These are phyloP conservation scores for Choloepus didactylus DNA, from an alignment of 2,797 vertebrate genomes.

Conservation along the genomic window DNA sequence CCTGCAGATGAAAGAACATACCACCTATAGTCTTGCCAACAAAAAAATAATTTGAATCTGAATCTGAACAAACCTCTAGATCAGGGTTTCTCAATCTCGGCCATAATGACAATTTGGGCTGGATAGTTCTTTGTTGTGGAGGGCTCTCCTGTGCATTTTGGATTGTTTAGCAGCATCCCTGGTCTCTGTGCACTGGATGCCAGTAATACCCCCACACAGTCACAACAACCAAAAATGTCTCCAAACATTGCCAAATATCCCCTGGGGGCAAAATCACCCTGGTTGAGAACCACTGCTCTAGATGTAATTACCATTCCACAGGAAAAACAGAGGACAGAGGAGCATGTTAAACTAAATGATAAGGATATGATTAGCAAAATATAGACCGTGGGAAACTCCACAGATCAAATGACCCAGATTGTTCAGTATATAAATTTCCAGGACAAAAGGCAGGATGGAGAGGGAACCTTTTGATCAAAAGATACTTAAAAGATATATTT, in stretches of 20 bases:
- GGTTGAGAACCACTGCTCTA: neutral
- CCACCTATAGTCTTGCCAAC: constrained; percentile 34
- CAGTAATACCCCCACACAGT: neutral
- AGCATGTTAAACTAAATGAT: constrained; percentile 29
- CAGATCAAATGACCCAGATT: constrained; percentile 50
- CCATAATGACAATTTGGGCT: neutral
- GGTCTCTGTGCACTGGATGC: neutral
- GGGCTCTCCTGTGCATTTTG: too few species aligned
- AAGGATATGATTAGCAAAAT: constrained; percentile 52
- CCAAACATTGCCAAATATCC: too few species aligned
- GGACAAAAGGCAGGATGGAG: constrained; percentile 28
- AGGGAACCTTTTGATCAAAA: neutral
- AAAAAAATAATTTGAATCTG: neutral
- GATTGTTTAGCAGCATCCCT: too few species aligned
- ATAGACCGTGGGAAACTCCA: neutral
- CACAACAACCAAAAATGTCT: too few species aligned
- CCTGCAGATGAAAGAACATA: constrained; percentile 29
- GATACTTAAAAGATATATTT: neutral
- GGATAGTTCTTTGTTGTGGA: too few species aligned
- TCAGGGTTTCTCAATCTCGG: neutral
- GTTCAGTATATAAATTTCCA: constrained; percentile 37
- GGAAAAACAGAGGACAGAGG: constrained; percentile 57
- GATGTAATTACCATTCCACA: constrained; percentile 52
- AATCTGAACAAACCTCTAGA: constrained; percentile 51
- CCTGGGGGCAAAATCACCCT: too few species aligned